These are phyloP conservation scores for Drosophila grimshawi DNA, from an alignment of 1,140 invertebrate genomes.

Conservation along the genomic window DNA sequence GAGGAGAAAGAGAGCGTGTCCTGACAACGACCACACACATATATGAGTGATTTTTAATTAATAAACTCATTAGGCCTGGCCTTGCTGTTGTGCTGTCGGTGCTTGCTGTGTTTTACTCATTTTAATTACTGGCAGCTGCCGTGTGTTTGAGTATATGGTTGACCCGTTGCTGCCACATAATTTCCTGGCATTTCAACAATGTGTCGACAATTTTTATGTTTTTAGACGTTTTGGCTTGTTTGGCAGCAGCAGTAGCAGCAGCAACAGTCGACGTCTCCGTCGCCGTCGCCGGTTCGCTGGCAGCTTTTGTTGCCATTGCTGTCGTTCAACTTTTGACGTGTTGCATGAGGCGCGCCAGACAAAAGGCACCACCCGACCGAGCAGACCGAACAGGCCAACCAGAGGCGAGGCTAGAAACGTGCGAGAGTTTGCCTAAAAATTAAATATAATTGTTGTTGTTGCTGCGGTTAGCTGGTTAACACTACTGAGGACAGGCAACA, in stretches of 20 bases:
- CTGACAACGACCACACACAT: constrained; percentile 17
- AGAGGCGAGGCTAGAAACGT: constrained; percentile 51
- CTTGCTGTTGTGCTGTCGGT: constrained; percentile 15
- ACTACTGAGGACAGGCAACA: constrained; percentile 44
- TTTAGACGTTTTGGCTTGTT: constrained; percentile 57
- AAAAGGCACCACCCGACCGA: constrained; percentile 44
- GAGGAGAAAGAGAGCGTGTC: constrained; percentile 23
- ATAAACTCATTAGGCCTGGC: constrained; percentile 74
- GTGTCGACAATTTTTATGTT: constrained; percentile 77
- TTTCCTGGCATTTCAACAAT: constrained; percentile 77
- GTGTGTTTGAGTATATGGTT: constrained; percentile 28
- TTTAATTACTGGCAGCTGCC: constrained; percentile 73
- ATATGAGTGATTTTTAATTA: constrained; percentile 75
- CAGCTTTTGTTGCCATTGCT: constrained; percentile 61
- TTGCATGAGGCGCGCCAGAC: constrained; percentile 68
- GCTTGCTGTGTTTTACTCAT: constrained; percentile 60
- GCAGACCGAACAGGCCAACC: constrained; percentile 23
- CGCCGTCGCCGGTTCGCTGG: constrained; percentile 51
- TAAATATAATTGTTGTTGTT: constrained; percentile 75
- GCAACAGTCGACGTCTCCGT: constrained; percentile 56
- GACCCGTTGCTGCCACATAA: constrained; percentile 61
- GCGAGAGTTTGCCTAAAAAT: constrained; percentile 70
- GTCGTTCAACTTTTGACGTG: constrained; percentile 78
- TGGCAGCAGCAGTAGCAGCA: constrained; percentile 12
- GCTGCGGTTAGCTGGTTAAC: constrained; percentile 52